Percentiles rank a stretch among this genome's conserved stretches.
Conservation (phyloP, 2,888 invertebrate species). For the Cheilosia vulpina region DNA sequence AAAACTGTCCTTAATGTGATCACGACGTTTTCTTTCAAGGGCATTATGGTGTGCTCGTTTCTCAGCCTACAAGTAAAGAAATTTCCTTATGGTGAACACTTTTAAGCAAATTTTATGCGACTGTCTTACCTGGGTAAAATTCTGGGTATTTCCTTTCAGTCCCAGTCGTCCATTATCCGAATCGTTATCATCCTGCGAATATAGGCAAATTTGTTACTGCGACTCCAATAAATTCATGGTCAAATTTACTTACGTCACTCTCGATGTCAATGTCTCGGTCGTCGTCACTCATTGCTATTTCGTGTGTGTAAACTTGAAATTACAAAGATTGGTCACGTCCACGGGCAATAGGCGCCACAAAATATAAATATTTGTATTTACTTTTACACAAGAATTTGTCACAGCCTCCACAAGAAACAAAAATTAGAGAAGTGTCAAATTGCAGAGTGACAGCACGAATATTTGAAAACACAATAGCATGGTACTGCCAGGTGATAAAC, state of each 20-base stretch:
- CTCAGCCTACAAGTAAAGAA: conserved; percentile 88
- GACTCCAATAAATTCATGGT: conserved; percentile 58
- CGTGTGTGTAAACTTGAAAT: neutral
- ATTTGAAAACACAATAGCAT: neutral
- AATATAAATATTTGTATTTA: conserved; percentile 44
- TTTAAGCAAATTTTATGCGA: no score
- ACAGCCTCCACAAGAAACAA: conserved; percentile 8
- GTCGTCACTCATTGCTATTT: conserved; percentile 92
- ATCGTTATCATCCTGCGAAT: conserved; percentile 92
- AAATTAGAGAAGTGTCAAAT: neutral
- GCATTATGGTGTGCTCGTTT: conserved; percentile 99
- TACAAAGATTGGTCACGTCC: neutral
- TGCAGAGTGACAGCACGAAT: neutral
- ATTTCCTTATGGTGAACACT: neutral
- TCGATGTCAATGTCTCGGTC: conserved; percentile 97
- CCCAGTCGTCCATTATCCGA: conserved; percentile 88
- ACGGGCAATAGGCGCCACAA: neutral
- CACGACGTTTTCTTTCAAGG: conserved; percentile 96
- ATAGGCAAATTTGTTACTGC: conserved; percentile 25
- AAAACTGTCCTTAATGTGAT: conserved; percentile 99
- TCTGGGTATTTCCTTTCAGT: conserved; percentile 87
- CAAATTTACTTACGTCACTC: conserved; percentile 91
- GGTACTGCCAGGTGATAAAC: neutral
- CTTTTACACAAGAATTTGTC: conserved; percentile 12
- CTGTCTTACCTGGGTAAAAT: conserved; percentile 89